Evolutionary conservation across 2,888 invertebrate species (phyloP).

Genomic region (Rhabditoides inermis): DNA sequence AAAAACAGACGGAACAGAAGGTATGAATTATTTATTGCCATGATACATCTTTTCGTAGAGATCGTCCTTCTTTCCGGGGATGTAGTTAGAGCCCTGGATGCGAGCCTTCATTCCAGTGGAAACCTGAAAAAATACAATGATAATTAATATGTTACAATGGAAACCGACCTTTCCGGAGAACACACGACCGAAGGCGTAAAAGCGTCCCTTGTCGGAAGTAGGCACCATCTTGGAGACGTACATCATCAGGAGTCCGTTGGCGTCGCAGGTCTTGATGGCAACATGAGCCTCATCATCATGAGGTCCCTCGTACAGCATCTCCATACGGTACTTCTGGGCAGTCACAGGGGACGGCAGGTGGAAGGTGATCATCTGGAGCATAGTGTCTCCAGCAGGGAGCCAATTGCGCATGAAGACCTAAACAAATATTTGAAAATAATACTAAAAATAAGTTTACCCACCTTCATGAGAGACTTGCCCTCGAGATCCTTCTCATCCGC

Average conservation of each 20-base stretch:
- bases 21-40: no score
- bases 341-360: constrained; percentile 97
- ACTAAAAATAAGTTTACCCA: constrained; percentile 43
- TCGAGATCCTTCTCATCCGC: constrained; percentile 92
- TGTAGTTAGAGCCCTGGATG: constrained; percentile 98
- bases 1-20: no score
- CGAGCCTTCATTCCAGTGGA: constrained; percentile 65
- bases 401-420: constrained; percentile 93
- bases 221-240: constrained; percentile 99
- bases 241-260: constrained; percentile 82
- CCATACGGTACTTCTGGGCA: constrained; percentile 89
- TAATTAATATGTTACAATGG: no score
- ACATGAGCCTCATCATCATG: constrained; percentile 83
- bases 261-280: constrained; percentile 74
- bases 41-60: constrained; percentile 95
- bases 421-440: not conserved
- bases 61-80: constrained; percentile 97
- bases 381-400: constrained; percentile 97
- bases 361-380: constrained; percentile 99
- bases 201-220: constrained; percentile 58
- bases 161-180: constrained; percentile 21
- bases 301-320: constrained; percentile 98
- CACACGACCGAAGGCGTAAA: constrained; percentile 30
- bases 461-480: constrained; percentile 88
- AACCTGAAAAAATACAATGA: constrained; percentile 29